Evolutionary conservation across 2,113 vertebrate genomes (phyloP).

Genomic region (Zapus hudsonius): DNA sequence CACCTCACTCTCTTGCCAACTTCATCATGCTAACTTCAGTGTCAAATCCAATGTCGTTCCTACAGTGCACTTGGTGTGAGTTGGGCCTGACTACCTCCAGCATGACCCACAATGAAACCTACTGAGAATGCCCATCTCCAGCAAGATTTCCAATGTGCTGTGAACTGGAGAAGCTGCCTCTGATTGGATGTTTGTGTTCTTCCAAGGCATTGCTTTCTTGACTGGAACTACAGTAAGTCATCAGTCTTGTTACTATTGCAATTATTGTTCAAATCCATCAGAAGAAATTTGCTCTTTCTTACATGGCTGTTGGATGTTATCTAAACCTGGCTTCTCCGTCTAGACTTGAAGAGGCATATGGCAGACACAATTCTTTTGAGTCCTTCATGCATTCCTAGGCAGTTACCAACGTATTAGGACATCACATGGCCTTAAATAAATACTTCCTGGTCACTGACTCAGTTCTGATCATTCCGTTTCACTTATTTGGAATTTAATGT

Average conservation of each 20-base stretch:
- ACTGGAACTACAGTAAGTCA: background rate
- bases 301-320: background rate
- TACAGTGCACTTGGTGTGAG: background rate
- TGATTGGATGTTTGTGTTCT: background rate
- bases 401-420: background rate
- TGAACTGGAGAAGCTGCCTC: background rate
- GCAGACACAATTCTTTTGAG: background rate
- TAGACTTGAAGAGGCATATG: slow-evolving; percentile 6
- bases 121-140: background rate
- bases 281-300: slow-evolving; percentile 29
- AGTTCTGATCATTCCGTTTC: slow-evolving; percentile 40
- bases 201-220: background rate
- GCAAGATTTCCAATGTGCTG: background rate
- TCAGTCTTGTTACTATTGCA: background rate
- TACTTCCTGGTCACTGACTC: slow-evolving; percentile 49
- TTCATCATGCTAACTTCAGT: too few species aligned
- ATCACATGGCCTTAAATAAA: slow-evolving; percentile 25
- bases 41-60: background rate
- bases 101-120: background rate
- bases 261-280: background rate
- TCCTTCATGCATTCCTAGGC: background rate
- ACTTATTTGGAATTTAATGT: slow-evolving; percentile 57
- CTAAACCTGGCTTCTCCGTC: background rate
- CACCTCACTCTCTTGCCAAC: background rate
- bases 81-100: background rate